phyloP scores from a whole-genome alignment of 1,140 invertebrate species.

The Heliconius congener region DNA sequence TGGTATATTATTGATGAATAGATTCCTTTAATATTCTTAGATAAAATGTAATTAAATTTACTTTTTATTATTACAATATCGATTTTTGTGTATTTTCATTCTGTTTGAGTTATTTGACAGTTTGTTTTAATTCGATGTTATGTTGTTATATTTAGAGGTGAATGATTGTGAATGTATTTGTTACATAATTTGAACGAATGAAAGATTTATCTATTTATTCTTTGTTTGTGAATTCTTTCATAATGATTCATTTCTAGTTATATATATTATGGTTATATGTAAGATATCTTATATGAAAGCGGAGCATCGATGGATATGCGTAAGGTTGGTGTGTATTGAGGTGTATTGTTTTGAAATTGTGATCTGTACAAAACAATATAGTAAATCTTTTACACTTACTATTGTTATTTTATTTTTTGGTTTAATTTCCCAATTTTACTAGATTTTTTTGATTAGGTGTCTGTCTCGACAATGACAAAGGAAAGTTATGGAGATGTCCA shows the following conservation, averaged over 20 bases:
- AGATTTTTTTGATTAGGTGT: neutral
- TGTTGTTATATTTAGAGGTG: constrained; percentile 11
- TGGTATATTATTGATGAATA: neutral
- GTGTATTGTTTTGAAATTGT: constrained; percentile 72
- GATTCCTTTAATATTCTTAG: neutral
- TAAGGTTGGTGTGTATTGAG: constrained; percentile 58
- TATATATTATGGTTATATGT: constrained; percentile 13
- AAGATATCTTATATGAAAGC: constrained; percentile 18
- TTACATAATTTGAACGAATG: neutral
- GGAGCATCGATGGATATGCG: constrained; percentile 46
- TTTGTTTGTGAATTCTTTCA: neutral
- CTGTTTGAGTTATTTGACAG: constrained; percentile 9
- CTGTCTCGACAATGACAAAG: neutral
- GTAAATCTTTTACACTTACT: constrained; percentile 67
- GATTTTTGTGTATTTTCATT: neutral
- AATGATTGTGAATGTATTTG: neutral
- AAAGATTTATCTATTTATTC: neutral
- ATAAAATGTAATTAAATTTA: constrained; percentile 2
- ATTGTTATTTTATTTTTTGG: constrained; percentile 52
- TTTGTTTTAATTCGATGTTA: constrained; percentile 3
- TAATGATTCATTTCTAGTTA: constrained; percentile 9
- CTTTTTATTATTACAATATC: neutral
- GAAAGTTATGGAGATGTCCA: too few relatives aligned
- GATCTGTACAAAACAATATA: constrained; percentile 72
- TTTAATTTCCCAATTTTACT: too few relatives aligned